Conservation (phyloP, 2,888 invertebrate species). For the Euphydryas editha region DNA sequence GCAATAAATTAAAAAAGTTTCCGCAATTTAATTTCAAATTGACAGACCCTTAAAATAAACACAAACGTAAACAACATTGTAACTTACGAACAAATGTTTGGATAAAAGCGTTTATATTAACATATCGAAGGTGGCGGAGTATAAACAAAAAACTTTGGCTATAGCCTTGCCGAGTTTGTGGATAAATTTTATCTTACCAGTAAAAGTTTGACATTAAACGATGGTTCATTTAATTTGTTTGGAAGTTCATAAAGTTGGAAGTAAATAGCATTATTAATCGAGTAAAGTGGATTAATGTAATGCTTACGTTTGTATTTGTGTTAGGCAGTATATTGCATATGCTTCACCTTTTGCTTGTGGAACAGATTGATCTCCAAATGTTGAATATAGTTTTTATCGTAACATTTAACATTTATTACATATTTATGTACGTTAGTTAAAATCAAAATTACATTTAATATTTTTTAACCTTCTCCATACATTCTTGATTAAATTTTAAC, state of each 20-base stretch:
- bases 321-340: no score
- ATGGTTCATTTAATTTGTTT: slow-evolving; percentile 1
- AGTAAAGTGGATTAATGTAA: background rate
- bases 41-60: background rate
- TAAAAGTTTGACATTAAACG: background rate
- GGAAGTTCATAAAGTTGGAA: background rate
- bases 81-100: background rate
- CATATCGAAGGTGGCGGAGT: background rate
- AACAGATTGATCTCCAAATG: no score
- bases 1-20: background rate
- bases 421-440: no score
- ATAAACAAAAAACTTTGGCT: slow-evolving; percentile 2
- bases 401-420: no score
- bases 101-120: background rate
- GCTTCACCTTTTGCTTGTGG: no score
- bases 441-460: no score
- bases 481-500: no score
- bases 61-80: background rate
- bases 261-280: background rate
- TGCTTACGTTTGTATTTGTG: background rate
- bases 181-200: background rate
- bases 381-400: no score
- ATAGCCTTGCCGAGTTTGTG: background rate
- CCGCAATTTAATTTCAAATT: background rate
- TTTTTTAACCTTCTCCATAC: no score